Percentiles rank a stretch among this genome's conserved stretches.
Conservation (phyloP, 2,797 vertebrate genomes). For the Sebastes steindachneri region DNA sequence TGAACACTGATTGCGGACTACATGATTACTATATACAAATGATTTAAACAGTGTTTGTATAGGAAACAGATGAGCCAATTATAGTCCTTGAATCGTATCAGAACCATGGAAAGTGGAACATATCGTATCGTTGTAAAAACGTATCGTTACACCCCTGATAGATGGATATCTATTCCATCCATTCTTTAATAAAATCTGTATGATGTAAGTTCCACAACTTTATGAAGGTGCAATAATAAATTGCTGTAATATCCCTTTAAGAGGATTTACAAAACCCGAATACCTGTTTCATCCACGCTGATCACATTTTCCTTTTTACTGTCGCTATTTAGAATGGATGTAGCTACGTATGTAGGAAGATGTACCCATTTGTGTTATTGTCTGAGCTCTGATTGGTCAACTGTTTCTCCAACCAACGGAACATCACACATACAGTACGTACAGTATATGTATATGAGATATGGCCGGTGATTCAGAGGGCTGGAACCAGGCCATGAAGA, state of each 20-base stretch:
- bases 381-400: too few species aligned
- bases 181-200: not conserved
- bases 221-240: not conserved
- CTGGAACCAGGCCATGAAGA: not conserved
- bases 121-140: too few species aligned
- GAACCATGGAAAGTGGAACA: too few species aligned
- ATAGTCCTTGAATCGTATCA: too few species aligned
- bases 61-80: too few species aligned
- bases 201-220: not conserved
- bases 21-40: too few species aligned
- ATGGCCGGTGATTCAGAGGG: not conserved
- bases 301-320: not conserved
- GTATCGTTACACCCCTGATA: not conserved
- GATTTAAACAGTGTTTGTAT: too few species aligned
- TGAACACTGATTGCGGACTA: too few species aligned
- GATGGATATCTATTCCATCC: not conserved
- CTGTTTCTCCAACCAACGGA: not conserved
- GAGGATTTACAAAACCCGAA: not conserved
- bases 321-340: not conserved
- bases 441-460: not conserved
- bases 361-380: too few species aligned
- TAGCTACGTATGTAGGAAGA: not conserved
- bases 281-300: not conserved
- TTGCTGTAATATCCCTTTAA: not conserved
- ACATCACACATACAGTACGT: not conserved